Conservation (phyloP, 2,113 vertebrate species). For the Myrmecophaga tridactyla region DNA sequence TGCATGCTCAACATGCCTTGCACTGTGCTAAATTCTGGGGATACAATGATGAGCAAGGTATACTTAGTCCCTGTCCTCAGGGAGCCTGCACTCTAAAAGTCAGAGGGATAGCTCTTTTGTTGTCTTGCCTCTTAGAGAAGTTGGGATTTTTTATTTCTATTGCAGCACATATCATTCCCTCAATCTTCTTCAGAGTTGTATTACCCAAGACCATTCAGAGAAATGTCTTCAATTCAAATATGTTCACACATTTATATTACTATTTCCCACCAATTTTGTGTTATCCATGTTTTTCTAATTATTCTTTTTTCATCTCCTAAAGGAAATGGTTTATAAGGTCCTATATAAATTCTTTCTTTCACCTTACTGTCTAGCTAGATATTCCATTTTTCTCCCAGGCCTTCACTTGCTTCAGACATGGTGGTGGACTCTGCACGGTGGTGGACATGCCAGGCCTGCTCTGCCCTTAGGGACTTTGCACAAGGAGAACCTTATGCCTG, state of each 20-base stretch:
- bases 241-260: neutral
- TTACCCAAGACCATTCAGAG: neutral
- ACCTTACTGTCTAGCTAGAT: neutral
- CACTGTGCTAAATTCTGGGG: rapidly evolving
- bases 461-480: neutral
- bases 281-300: neutral
- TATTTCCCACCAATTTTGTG: neutral
- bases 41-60: neutral
- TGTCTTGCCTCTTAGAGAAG: neutral
- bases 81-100: neutral
- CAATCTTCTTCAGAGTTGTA: neutral
- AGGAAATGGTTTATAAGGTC: neutral
- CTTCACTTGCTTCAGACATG: neutral
- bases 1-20: neutral
- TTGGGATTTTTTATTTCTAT: neutral
- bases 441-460: neutral
- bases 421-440: neutral
- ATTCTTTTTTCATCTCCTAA: neutral
- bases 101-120: too few relatives aligned
- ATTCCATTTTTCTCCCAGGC: neutral
- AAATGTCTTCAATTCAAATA: neutral
- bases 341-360: neutral
- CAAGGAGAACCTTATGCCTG: neutral
- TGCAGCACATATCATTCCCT: neutral
- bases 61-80: neutral